Conservation (phyloP, 2,797 vertebrate species). For the Gallirallus australis region DNA sequence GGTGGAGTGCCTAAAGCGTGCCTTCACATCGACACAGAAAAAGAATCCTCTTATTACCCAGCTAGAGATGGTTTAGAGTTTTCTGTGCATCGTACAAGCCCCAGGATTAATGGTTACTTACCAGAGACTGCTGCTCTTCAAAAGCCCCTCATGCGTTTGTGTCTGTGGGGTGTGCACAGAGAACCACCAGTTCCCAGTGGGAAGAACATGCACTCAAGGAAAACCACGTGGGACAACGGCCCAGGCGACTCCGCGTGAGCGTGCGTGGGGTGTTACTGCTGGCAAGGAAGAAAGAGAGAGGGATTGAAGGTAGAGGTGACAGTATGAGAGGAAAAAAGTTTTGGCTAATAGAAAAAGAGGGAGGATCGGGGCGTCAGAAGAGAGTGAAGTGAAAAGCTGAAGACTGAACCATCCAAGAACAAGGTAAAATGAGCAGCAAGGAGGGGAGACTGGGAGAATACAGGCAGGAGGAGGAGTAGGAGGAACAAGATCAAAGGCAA, state of each 20-base stretch:
- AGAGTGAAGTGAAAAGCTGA: background rate
- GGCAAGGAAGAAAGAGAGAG: background rate
- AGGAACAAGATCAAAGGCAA: slow-evolving; percentile 1
- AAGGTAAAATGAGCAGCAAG: slow-evolving; percentile 11
- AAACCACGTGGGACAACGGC: background rate
- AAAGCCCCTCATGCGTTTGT: background rate
- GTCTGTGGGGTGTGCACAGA: background rate
- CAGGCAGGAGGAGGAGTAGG: background rate
- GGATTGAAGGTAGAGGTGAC: background rate
- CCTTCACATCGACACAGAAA: background rate
- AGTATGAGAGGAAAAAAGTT: background rate
- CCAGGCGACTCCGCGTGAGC: background rate
- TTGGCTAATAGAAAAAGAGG: background rate
- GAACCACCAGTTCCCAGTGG: background rate
- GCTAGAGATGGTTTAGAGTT: background rate
- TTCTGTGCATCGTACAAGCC: background rate
- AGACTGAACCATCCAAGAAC: background rate
- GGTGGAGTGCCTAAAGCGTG: background rate
- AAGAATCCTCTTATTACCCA: background rate
- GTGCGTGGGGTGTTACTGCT: background rate
- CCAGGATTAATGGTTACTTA: background rate
- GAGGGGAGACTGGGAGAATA: background rate
- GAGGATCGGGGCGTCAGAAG: background rate
- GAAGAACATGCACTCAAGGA: background rate
- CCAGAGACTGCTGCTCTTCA: background rate